These are phyloP conservation scores for Glaucidium brasilianum DNA, from an alignment of 2,113 vertebrate species.

Conservation along the genomic window DNA sequence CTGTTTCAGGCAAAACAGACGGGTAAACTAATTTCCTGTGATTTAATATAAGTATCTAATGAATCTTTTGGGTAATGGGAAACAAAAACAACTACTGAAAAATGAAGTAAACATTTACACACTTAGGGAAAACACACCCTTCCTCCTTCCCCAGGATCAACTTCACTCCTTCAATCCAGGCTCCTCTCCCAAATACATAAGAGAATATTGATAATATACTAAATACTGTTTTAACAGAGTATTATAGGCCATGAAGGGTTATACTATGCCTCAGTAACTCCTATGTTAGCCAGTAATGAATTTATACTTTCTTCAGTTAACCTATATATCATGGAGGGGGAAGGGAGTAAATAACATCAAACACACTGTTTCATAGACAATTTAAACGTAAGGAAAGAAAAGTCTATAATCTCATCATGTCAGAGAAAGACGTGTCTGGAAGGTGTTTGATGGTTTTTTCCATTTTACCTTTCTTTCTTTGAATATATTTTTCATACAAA, in stretches of 20 bases:
- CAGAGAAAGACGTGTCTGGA: neutral
- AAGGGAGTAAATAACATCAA: neutral
- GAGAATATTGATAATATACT: neutral
- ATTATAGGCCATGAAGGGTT: neutral
- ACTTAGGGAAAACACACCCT: neutral
- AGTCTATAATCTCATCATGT: neutral
- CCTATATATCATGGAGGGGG: neutral
- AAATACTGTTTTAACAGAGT: neutral
- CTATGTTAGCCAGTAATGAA: neutral
- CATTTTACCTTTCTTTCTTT: neutral
- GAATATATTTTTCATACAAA: neutral
- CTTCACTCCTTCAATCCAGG: neutral
- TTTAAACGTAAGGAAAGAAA: neutral
- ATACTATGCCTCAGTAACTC: neutral
- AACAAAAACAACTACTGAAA: neutral
- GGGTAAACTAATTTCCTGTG: neutral
- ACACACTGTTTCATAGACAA: neutral
- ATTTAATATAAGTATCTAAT: neutral
- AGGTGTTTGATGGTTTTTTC: neutral
- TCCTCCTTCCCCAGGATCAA: neutral
- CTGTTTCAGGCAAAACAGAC: fast-evolving
- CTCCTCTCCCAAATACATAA: neutral
- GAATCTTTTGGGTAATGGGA: neutral
- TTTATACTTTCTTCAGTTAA: neutral
- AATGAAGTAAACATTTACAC: neutral